These are phyloP conservation scores for Synanthedon andrenaeformis DNA, from an alignment of 2,888 invertebrate genomes.

Conservation along the genomic window DNA sequence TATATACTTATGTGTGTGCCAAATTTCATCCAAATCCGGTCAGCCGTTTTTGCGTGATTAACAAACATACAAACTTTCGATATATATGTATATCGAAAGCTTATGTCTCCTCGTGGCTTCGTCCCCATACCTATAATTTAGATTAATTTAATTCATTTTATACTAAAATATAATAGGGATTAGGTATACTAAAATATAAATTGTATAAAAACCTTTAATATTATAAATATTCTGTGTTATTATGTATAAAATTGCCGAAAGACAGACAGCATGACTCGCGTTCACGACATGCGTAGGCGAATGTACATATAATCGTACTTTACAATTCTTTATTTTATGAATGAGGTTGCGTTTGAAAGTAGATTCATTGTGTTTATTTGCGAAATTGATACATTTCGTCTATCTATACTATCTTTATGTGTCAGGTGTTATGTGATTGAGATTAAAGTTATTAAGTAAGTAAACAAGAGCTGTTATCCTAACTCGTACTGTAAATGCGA, in stretches of 20 bases:
- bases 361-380: constrained; percentile 10
- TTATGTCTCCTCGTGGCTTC: too few species aligned
- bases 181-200: too few species aligned
- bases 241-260: neutral
- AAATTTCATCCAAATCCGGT: too few species aligned
- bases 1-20: too few species aligned
- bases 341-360: constrained; percentile 16
- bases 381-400: constrained; percentile 13
- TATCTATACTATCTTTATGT: constrained; percentile 3
- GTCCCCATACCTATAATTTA: too few species aligned
- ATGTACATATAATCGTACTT: constrained; percentile 9
- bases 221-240: neutral
- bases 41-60: too few species aligned
- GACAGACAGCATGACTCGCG: constrained; percentile 2
- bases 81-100: too few species aligned
- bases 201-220: neutral
- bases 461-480: neutral
- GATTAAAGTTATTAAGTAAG: neutral
- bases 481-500: too few species aligned
- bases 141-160: too few species aligned
- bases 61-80: too few species aligned
- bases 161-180: too few species aligned
- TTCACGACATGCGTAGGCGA: constrained; percentile 11
- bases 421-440: constrained; percentile 1
- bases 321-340: constrained; percentile 10